Percentiles rank a stretch among this genome's conserved stretches.
Conservation (phyloP, 2,888 invertebrate genomes). For the Sepiola atlantica region DNA sequence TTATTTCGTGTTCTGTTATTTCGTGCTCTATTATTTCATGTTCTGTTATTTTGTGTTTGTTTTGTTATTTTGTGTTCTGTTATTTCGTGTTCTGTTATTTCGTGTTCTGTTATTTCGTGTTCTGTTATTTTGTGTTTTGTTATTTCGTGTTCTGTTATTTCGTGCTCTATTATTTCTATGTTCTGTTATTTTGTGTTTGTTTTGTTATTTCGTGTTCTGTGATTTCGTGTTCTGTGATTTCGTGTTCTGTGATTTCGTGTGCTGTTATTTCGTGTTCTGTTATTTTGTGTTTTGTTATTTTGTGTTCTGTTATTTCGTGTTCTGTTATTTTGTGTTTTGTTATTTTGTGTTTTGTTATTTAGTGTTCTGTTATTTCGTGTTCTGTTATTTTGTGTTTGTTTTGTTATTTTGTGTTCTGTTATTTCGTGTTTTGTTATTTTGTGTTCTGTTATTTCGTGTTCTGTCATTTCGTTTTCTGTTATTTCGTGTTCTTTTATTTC, state of each 20-base stretch:
- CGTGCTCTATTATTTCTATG: not conserved
- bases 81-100: not conserved
- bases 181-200: not conserved
- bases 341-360: not conserved
- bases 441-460: not conserved
- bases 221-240: not conserved
- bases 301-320: not conserved
- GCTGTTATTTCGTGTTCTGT: not conserved
- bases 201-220: not conserved
- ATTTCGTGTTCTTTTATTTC: not conserved
- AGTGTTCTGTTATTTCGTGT: not conserved
- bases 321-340: not conserved
- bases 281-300: not conserved
- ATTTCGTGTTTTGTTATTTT: not conserved
- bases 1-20: not conserved
- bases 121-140: not conserved
- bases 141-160: not conserved
- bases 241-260: not conserved
- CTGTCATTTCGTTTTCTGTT: not conserved
- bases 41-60: not conserved
- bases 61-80: not conserved
- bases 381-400: not conserved
- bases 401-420: not conserved
- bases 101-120: not conserved
- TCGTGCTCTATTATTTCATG: not conserved